Evolutionary conservation across 2,113 vertebrate species (phyloP).

Genomic region (Alouatta palliata): DNA sequence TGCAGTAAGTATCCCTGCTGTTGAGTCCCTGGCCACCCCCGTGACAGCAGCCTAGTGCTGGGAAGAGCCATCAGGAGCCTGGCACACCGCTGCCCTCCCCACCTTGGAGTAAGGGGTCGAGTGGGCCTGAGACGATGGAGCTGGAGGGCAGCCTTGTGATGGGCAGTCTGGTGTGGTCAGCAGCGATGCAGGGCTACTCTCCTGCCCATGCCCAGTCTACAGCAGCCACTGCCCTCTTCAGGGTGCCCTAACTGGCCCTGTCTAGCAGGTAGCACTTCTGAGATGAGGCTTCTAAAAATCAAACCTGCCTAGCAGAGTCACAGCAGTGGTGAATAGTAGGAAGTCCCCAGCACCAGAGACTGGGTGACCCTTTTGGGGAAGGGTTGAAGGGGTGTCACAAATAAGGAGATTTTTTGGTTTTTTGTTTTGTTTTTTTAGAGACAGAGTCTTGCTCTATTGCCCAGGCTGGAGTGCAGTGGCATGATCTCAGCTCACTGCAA

Average conservation of each 20-base stretch:
- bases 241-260: background rate
- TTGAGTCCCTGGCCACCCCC: background rate
- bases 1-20: background rate
- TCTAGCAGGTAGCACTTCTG: too few species aligned
- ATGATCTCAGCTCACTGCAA: too few species aligned
- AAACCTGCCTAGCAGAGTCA: too few species aligned
- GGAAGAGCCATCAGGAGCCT: background rate
- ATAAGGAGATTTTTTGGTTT: background rate
- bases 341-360: background rate
- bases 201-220: background rate
- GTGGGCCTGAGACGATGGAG: background rate
- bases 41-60: background rate
- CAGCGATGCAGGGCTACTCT: fast-evolving
- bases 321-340: fast-evolving
- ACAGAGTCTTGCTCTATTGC: too few species aligned
- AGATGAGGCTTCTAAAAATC: background rate
- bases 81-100: background rate
- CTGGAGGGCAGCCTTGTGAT: background rate
- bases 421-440: too few species aligned
- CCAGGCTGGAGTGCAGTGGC: too few species aligned
- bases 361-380: background rate
- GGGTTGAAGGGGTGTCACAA: background rate
- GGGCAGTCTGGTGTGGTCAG: background rate
- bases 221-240: background rate
- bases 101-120: background rate